Evolutionary conservation across 1,140 invertebrate species (phyloP).

Genomic region (Anastrepha ludens): DNA sequence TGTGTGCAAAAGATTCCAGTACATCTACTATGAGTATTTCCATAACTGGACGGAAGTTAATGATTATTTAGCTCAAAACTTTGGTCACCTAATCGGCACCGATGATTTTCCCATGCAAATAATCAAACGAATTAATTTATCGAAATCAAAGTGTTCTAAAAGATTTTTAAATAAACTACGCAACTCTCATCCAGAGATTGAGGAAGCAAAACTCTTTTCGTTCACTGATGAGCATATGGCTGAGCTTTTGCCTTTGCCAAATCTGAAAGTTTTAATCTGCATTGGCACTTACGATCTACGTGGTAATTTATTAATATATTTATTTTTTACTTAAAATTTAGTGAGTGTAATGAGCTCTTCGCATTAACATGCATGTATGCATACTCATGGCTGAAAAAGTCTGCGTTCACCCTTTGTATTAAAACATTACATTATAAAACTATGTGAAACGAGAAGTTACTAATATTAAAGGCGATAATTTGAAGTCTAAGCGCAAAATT

Average conservation of each 20-base stretch:
- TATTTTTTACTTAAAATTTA: too few relatives aligned
- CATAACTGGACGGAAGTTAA: constrained; percentile 10
- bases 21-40: background rate
- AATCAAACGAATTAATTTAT: background rate
- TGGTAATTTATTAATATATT: background rate
- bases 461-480: too few relatives aligned
- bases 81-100: background rate
- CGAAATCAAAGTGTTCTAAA: constrained; percentile 9
- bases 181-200: background rate
- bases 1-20: background rate
- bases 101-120: background rate
- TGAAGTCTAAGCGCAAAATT: too few relatives aligned
- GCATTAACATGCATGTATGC: too few relatives aligned
- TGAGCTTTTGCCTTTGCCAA: constrained; percentile 6
- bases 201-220: constrained; percentile 25
- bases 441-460: too few relatives aligned
- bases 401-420: too few relatives aligned
- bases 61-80: constrained; percentile 1
- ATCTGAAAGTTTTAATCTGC: background rate
- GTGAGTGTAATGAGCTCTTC: too few relatives aligned
- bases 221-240: background rate
- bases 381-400: background rate
- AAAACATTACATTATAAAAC: background rate
- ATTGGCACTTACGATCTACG: background rate
- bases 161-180: background rate